Base-by-base conservation (phyloP, 1,140 invertebrate species). In the Lepidotrigona ventralis region DNA sequence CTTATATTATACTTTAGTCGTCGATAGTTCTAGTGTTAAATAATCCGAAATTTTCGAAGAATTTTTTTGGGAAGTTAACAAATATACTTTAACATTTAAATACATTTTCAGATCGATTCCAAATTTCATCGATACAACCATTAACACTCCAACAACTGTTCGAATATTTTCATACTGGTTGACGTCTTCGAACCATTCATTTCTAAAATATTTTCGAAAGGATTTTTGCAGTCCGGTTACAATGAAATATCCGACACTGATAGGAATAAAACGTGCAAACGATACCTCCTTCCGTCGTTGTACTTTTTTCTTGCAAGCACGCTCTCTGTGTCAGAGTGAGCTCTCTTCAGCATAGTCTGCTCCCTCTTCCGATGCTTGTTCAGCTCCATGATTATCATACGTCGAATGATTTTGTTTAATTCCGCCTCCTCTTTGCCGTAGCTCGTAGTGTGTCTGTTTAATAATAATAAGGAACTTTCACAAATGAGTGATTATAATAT, bases 371-470 rank as follows among this genome's bases (percentile, higher is more conserved):
- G 54, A 29, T 85, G 75, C 29, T 54, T 82, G 58, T 26, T 72
- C 53, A 86, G n/a, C 33, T 88, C 85, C 0, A 23, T 21, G 5
- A 71, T 66, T 64, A 87, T 83, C 79, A 88, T 79, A 1, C 68
- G 63, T 39, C 72, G 87, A 56, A 85, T 76, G 19, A 86, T 79
- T 0, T 14, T 39, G 54, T 88, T 76, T 58, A 86, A 23, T 17
- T 85, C 60, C 19, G 81, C 79, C 53, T 85, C 82, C 56, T 88
- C 68, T 15, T 72, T 80, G 0, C n/a, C 68, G 12, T 9, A 33
- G 39, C n/a, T n/a, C 3, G 8, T 21, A 0, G 33, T 9, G 1
- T 5, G 1, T 5, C 69, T 79, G 17, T 26, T 14, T 39, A n/a
- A n/a, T n/a, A n/a, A n/a, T 46, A 21, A 2, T 6, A 11, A 39